A percentile compares a stretch with the other conserved stretches of the same genome.
phyloP scores from a whole-genome alignment of 2,797 vertebrate genomes.

The Typhlichthys eigenmanni region DNA sequence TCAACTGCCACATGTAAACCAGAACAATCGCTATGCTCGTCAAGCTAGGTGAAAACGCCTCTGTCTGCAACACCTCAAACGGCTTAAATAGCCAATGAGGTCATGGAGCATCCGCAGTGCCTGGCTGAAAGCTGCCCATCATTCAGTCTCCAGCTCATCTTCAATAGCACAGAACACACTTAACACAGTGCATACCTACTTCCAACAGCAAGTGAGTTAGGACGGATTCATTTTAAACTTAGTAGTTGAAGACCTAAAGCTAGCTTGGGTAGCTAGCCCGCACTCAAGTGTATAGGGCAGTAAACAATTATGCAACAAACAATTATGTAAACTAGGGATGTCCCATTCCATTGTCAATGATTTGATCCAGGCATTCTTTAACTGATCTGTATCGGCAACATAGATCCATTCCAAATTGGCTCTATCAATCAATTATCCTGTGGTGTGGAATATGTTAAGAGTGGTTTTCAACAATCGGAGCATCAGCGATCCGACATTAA shows the following conservation, averaged over 20 bases:
- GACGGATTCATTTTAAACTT: background rate
- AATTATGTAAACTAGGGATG: no score
- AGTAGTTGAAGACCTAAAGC: background rate
- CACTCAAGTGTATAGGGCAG: no score
- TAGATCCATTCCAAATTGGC: no score
- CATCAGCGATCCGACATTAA: no score
- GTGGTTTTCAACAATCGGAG: no score
- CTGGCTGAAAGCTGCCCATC: background rate
- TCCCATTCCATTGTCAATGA: no score
- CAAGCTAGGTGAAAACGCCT: conserved; percentile 44
- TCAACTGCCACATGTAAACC: conserved; percentile 25
- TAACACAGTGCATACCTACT: background rate
- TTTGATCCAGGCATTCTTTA: no score
- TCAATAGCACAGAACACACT: background rate
- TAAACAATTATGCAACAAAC: no score
- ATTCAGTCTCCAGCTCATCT: conserved; percentile 9
- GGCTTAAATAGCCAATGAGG: conserved; percentile 9
- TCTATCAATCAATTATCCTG: no score
- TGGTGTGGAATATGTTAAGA: no score
- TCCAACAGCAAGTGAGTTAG: background rate
- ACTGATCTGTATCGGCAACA: no score
- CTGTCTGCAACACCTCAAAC: conserved; percentile 23
- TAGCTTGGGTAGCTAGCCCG: background rate
- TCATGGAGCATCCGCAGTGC: conserved; percentile 9
- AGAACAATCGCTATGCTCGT: conserved; percentile 59